These are phyloP conservation scores for Drosophila takahashii DNA, from an alignment of 1,140 invertebrate genomes.

Conservation along the genomic window DNA sequence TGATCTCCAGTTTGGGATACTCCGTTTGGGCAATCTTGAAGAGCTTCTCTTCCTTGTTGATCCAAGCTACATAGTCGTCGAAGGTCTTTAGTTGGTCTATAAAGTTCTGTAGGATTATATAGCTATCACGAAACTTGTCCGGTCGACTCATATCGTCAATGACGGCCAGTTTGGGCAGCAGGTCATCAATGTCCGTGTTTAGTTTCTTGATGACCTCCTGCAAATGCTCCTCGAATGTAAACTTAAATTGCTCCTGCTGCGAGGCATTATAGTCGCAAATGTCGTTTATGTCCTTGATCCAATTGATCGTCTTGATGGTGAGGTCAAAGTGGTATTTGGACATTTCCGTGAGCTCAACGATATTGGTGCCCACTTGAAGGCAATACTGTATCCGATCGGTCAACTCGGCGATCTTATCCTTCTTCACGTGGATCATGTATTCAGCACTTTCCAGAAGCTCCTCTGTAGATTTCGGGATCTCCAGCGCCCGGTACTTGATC, in stretches of 20 bases:
- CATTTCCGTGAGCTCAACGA: slow-evolving; percentile 89
- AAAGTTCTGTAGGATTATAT: slow-evolving; percentile 90
- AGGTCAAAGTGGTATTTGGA: slow-evolving; percentile 88
- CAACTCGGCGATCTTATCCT: slow-evolving; percentile 87
- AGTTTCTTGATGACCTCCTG: slow-evolving; percentile 89
- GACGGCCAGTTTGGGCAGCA: slow-evolving; percentile 88
- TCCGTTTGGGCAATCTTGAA: slow-evolving; percentile 91
- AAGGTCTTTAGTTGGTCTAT: slow-evolving; percentile 90
- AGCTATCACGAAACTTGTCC: slow-evolving; percentile 87
- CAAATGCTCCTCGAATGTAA: slow-evolving; percentile 91
- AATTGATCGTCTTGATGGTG: slow-evolving; percentile 89
- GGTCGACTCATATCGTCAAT: slow-evolving; percentile 90
- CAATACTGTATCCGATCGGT: slow-evolving; percentile 87
- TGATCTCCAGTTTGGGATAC: slow-evolving; percentile 91
- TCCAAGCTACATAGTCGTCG: slow-evolving; percentile 91
- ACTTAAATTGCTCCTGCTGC: slow-evolving; percentile 92
- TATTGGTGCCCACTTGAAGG: slow-evolving; percentile 87
- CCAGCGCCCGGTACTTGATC: slow-evolving; percentile 86
- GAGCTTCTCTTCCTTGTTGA: slow-evolving; percentile 94
- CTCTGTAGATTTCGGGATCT: slow-evolving; percentile 89
- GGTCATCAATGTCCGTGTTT: slow-evolving; percentile 88
- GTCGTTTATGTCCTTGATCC: slow-evolving; percentile 89
- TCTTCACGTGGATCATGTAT: slow-evolving; percentile 88
- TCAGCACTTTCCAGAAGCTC: slow-evolving; percentile 90
- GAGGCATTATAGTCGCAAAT: slow-evolving; percentile 90